A percentile compares a stretch with the other conserved stretches of the same genome.
These are phyloP conservation scores for Chironomus tentans DNA, from an alignment of 2,888 invertebrate species.

Conservation along the genomic window DNA sequence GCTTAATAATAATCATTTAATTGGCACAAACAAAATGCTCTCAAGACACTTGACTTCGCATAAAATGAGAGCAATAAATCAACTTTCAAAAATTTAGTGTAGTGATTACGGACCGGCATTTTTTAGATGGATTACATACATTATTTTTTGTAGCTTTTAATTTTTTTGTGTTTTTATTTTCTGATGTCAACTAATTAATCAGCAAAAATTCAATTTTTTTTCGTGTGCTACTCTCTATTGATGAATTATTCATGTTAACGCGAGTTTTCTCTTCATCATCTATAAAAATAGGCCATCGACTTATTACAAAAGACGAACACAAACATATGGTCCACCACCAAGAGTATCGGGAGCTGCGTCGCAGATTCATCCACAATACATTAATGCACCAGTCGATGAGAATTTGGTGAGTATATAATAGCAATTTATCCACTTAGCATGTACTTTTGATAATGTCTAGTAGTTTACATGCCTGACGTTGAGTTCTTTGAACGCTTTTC, in stretches of 20 bases:
- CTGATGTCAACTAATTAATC: background rate
- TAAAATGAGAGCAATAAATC: too few relatives aligned
- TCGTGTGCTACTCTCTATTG: background rate
- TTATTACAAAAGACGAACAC: background rate
- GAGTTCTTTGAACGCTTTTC: slow-evolving; percentile 7
- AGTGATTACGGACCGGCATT: too few relatives aligned
- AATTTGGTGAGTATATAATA: slow-evolving; percentile 6
- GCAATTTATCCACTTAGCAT: background rate
- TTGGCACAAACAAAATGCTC: too few relatives aligned
- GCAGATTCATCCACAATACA: slow-evolving; percentile 9
- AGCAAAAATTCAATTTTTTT: background rate
- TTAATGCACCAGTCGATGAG: background rate
- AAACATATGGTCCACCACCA: background rate
- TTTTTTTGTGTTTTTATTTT: background rate
- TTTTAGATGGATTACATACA: too few relatives aligned
- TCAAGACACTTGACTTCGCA: too few relatives aligned
- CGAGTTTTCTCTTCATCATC: background rate
- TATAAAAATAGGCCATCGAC: background rate
- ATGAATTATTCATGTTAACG: background rate
- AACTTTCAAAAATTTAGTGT: too few relatives aligned
- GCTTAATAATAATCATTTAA: too few relatives aligned
- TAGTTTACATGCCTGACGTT: too few relatives aligned
- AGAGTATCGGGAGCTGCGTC: background rate
- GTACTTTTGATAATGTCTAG: slow-evolving; percentile 17
- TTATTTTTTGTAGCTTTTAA: too few relatives aligned